Base-by-base conservation (phyloP, 2,888 invertebrate species). In the Polyommatus iphigenia region DNA sequence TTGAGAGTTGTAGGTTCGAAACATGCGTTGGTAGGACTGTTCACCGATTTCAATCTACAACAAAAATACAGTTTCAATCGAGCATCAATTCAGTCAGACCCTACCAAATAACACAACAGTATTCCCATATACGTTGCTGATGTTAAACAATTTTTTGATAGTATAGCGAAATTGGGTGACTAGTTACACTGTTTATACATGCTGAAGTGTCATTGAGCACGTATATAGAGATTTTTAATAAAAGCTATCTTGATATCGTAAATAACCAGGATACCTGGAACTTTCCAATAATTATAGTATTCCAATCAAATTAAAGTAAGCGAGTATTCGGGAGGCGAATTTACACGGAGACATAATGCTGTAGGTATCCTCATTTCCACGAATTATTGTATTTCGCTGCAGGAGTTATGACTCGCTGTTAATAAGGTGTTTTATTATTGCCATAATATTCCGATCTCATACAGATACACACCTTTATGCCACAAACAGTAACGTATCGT, bases 361-460 rank as follows among this genome's bases (percentile, higher is more conserved):
- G 67, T n/a, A n/a, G n/a, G n/a, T 67, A 7, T 67, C 29, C 15
- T 32, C 67, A 67, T 29, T 67, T 67, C 50, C 73, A 76, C 72
- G 76, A 78, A 79, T 72, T 73, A 78, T 72, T 78, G 29, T 77
- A 72, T 78, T 78, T 29, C 71, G 62, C 76, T 79, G 62, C 72
- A 62, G 67, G 29, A 62, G 62, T 78, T 79, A 67, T 76, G 76
- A 36, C 62, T 29, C 36, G 13, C 18, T 46, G 71, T 76, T 59
- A 76, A 78, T 78, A 29, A 75, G 36, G 71, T 59, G 46, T 76
- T 71, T 76, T 32, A 32, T 24, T 41, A 36, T 41, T 50, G 29
- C 54, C 67, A 32, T 76, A 59, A 59, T 76, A 72, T 41, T 54
- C 6, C 29, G 15, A 67, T 67, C 67, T 67, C 15, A 32, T 67